Evolutionary conservation across 1,140 invertebrate genomes (phyloP), one percentile per base, ranked within the genome.

Genomic region (Pemphigus obesinymphae): DNA sequence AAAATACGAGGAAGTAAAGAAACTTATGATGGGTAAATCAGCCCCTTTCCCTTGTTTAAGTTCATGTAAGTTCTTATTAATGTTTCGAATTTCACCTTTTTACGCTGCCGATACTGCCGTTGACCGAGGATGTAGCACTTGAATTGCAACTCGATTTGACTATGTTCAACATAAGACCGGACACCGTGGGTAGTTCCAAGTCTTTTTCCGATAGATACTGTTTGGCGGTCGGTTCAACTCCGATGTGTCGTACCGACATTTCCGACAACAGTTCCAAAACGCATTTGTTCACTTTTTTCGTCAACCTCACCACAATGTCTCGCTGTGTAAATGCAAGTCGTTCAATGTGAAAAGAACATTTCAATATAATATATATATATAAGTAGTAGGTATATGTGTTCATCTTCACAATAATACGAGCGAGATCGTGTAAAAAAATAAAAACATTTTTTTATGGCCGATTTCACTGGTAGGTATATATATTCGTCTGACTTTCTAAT

Each of bases 231-330:
- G 85, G 85, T 15, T 50, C 83, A 1, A 84, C 78, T 50, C 84
- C 85, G 10, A 85, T 82, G 55, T 85, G 84, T 23, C 84, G 84
- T 11, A 78, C 63, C 6, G 82, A 68, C 20, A 86, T 70, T 72
- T 85, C 85, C 10, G 84, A 83, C 70, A 86, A 72, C 37, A 84
- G 85, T 75, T 85, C 84, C 13, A 86, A 83, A n/a, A 82, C 84
- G 43, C 63, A 83, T 66, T 85, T 82, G 55, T 85, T 86, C 29
- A 83, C 50, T 75, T 85, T 85, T 75, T 75, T 82, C 61, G 83
- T 40, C 48, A 84, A 70, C 13, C 78, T 72, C 26, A 82, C 31
- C 13, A 13, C 20, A n/a, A 82, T 70, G n/a, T 82, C 81, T 7
- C 31, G n/a, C 81, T 82, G n/a, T 40, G 11, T 13, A 76, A 26